phyloP scores from a whole-genome alignment of 2,888 invertebrate genomes.

The Cactoblastis cactorum region DNA sequence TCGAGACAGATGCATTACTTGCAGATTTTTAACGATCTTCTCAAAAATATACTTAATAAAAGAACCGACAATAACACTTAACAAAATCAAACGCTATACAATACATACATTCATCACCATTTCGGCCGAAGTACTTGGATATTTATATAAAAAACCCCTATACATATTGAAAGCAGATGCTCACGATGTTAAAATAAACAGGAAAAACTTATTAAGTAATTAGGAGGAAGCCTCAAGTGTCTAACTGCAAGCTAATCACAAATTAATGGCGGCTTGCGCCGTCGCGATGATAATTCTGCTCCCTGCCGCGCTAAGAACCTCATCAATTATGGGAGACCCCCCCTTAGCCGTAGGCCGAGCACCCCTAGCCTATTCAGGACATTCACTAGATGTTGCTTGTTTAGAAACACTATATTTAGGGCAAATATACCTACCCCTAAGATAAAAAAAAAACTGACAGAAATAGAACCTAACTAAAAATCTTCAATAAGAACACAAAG shows the following conservation, averaged over 20 bases:
- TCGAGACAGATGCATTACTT: conserved; percentile 24
- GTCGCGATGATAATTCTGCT: conserved; percentile 72
- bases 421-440: neutral
- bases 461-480: no score
- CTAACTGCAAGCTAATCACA: conserved; percentile 73
- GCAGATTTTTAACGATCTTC: conserved; percentile 9
- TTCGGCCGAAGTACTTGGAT: no score
- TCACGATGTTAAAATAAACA: conserved; percentile 42
- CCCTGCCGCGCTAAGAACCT: conserved; percentile 77
- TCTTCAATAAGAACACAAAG: no score
- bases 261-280: conserved; percentile 75
- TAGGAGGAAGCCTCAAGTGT: conserved; percentile 67
- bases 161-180: no score
- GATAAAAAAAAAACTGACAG: no score
- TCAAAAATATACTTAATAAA: neutral
- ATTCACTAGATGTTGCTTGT: conserved; percentile 15
- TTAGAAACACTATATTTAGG: conserved; percentile 2
- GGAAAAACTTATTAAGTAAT: conserved; percentile 73
- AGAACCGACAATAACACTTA: neutral
- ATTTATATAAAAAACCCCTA: no score
- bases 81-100: neutral
- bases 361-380: conserved; percentile 40
- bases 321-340: conserved; percentile 76
- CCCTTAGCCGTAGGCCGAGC: conserved; percentile 48
- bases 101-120: no score